A percentile compares a stretch with the other conserved stretches of the same genome.
phyloP scores from a whole-genome alignment of 2,797 vertebrate species.

The Darevskia nairensis region DNA sequence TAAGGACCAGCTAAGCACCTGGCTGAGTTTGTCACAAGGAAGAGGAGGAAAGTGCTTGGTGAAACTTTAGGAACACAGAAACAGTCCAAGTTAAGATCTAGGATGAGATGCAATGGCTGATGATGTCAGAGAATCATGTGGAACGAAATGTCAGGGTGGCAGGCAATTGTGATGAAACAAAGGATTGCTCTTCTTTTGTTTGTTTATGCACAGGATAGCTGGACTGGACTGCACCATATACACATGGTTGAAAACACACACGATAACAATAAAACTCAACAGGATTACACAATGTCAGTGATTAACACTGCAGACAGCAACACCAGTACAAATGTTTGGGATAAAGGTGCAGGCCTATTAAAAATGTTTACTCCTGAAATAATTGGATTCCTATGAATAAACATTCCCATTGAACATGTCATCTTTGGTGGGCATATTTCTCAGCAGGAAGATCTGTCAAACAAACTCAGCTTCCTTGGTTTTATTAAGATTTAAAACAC shows the following conservation, averaged over 20 bases:
- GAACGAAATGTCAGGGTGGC: no score
- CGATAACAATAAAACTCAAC: background rate
- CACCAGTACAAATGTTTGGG: conserved; percentile 13
- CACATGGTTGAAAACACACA: background rate
- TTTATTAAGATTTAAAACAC: background rate
- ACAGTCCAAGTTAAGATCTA: background rate
- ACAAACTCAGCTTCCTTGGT: conserved; percentile 23
- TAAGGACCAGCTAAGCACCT: conserved; percentile 54
- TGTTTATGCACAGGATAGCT: background rate
- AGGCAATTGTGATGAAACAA: background rate
- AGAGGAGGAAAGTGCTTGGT: conserved; percentile 38
- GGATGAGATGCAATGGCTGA: background rate
- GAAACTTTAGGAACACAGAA: conserved; percentile 6
- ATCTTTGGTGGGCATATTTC: conserved; percentile 1
- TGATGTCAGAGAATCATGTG: background rate
- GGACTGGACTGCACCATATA: background rate
- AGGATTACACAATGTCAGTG: background rate
- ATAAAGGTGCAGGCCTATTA: background rate
- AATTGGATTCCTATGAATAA: conserved; percentile 39
- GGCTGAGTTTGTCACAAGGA: conserved; percentile 42
- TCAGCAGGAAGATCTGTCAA: conserved; percentile 29
- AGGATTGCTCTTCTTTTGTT: background rate
- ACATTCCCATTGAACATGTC: conserved; percentile 17
- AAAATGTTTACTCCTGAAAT: conserved; percentile 32
- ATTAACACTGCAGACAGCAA: conserved; percentile 5